A percentile compares a stretch with the other conserved stretches of the same genome.
Conservation (phyloP, 2,113 vertebrate genomes). For the Bagarius yarrelli region DNA sequence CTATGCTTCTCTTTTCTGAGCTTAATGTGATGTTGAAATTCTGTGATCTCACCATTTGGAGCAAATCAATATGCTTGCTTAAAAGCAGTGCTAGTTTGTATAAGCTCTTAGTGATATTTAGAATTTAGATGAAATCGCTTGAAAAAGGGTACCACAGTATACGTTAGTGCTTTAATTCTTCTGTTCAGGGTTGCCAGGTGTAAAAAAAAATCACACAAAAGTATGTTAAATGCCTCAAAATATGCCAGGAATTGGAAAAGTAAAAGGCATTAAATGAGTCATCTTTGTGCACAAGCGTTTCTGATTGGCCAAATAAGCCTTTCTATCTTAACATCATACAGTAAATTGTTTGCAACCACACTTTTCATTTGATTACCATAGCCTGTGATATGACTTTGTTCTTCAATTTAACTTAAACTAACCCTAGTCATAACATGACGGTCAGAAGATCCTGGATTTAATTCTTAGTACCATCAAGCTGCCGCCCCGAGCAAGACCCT, state of each 20-base stretch:
- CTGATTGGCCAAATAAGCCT: neutral
- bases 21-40: constrained; percentile 12
- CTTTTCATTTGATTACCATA: neutral
- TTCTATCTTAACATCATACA: neutral
- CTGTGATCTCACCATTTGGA: constrained; percentile 22
- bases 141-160: neutral
- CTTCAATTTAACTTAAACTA: neutral
- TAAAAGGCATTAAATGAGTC: neutral
- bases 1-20: neutral
- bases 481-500: too few relatives aligned
- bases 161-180: neutral
- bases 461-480: too few relatives aligned
- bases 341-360: neutral
- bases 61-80: neutral
- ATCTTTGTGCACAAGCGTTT: neutral
- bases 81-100: constrained; percentile 4
- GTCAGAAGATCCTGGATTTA: too few relatives aligned
- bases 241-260: too few relatives aligned
- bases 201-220: neutral
- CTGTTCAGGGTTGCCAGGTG: neutral
- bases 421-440: too few relatives aligned
- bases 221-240: neutral
- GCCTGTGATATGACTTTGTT: neutral
- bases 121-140: neutral
- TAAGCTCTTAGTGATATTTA: neutral